Percentiles rank a stretch among this genome's conserved stretches.
These are phyloP conservation scores for Asteroscopus sphinx DNA, from an alignment of 2,888 invertebrate genomes.

Conservation along the genomic window DNA sequence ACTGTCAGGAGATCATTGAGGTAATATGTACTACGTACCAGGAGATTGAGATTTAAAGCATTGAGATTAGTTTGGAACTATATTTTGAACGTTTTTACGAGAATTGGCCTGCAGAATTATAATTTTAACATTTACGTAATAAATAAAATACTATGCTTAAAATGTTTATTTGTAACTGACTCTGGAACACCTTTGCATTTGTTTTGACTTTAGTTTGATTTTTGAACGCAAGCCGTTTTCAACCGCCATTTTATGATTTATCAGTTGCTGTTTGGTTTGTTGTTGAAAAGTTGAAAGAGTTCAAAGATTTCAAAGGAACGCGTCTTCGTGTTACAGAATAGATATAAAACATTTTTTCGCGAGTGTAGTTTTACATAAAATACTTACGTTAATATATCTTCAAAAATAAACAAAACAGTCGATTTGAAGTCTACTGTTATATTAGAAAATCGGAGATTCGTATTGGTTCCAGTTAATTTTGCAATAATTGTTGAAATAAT, in stretches of 20 bases:
- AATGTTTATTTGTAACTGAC: not conserved
- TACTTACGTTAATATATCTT: not conserved
- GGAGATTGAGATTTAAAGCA: no score
- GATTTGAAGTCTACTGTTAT: no score
- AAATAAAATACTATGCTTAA: conserved; percentile 4
- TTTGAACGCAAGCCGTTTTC: conserved; percentile 31
- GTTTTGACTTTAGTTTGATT: conserved; percentile 47
- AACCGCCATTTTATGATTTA: conserved; percentile 46
- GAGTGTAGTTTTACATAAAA: conserved; percentile 1
- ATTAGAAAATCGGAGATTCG: no score
- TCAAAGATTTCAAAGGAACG: conserved; percentile 5
- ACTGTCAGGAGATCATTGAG: no score
- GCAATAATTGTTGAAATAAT: conserved; percentile 24
- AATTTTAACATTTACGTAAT: no score
- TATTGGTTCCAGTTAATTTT: no score
- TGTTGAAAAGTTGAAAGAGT: no score
- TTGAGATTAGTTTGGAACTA: no score
- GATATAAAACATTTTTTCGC: not conserved
- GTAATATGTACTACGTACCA: no score
- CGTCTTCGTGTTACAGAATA: conserved; percentile 3
- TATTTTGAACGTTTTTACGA: no score
- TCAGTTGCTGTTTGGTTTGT: no score
- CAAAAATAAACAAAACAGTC: not conserved
- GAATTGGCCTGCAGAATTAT: no score
- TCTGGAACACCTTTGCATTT: conserved; percentile 16